Evolutionary conservation across 2,797 vertebrate species (phyloP), one percentile per base, ranked within the genome.

Genomic region (Triplophysa bombifrons): DNA sequence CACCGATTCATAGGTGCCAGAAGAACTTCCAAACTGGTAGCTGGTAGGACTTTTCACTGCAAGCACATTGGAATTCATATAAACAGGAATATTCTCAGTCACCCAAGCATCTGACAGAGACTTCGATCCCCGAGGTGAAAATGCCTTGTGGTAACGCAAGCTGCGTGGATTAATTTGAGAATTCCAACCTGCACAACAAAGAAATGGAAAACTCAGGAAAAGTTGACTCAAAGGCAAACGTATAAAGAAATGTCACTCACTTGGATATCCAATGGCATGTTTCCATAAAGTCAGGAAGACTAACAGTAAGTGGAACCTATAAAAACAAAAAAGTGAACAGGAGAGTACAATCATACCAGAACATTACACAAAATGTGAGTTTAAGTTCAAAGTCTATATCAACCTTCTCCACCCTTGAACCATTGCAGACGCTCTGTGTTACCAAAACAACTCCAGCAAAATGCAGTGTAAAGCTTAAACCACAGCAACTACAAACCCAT

Each of bases 321-420:
- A 60, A 60, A 12, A 20, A 56, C 2, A 27, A 25, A 13, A 60
- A 4, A 25, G 14, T 5, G 0, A 17, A 41, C 0, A 17, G 0
- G 7, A 55, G 0, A 7, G n/a, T 1, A 14, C 13, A 34, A 60
- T 8, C 0, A 13, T 14, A 16, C 2, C 19, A 20, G 7, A 56
- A 56, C 9, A 22, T 11, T 11, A 56, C 6, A 0, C 2, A 8
- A 3, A 74, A 7, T 3, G 4, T 25, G 9, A 19, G 9, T 19
- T 1, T 34, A 5, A 6, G 34, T 34, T 34, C 0, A 19, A 20
- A 6, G 4, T 2, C 1, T 7, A 3, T 20, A 8, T 3, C 0
- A 34, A 76, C 74, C 51, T 46, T 46, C 3, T 46, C 64, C 64
- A 67, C 4, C 22, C 3, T 14, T 19, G 2, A 0, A 9, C 73